Conservation (phyloP, 2,888 invertebrate species). For the Drosophila quinaria region DNA sequence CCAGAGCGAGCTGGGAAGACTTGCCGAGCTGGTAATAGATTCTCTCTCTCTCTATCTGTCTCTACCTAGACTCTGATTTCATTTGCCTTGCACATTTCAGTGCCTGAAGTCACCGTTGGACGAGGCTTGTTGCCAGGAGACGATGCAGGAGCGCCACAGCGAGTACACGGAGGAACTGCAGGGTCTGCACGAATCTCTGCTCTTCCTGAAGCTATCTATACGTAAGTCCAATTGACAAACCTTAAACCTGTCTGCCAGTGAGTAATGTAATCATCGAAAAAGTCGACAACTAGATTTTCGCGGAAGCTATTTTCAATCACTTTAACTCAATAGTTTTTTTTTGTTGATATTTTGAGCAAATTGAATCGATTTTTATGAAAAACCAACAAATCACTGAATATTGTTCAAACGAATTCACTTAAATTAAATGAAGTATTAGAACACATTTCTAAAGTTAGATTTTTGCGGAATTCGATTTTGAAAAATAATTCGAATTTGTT, state of each 20-base stretch:
- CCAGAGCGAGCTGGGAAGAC: conserved; percentile 78
- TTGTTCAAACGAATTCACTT: too few species aligned
- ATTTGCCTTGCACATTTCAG: conserved; percentile 47
- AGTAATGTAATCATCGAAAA: too few species aligned
- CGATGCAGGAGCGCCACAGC: conserved; percentile 78
- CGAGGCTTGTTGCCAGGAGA: conserved; percentile 84
- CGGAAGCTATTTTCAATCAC: neutral
- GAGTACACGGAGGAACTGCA: conserved; percentile 82
- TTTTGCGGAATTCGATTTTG: too few species aligned
- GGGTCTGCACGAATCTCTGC: conserved; percentile 80
- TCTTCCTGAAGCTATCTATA: conserved; percentile 79
- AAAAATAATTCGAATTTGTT: too few species aligned
- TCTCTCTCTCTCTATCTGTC: neutral
- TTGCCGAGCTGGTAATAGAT: conserved; percentile 70
- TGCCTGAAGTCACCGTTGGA: conserved; percentile 78
- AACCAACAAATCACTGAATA: too few species aligned
- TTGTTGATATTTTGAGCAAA: too few species aligned
- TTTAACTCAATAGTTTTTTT: neutral
- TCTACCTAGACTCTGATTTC: neutral
- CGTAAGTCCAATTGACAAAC: conserved; percentile 66
- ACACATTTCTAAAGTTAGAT: too few species aligned
- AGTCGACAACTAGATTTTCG: neutral
- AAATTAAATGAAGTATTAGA: too few species aligned
- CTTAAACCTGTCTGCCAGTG: too few species aligned
- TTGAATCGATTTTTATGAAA: too few species aligned